Percentiles rank a stretch among this genome's conserved stretches.
Evolutionary conservation across 2,113 vertebrate genomes (phyloP).

Genomic region (Rhombomys opimus): DNA sequence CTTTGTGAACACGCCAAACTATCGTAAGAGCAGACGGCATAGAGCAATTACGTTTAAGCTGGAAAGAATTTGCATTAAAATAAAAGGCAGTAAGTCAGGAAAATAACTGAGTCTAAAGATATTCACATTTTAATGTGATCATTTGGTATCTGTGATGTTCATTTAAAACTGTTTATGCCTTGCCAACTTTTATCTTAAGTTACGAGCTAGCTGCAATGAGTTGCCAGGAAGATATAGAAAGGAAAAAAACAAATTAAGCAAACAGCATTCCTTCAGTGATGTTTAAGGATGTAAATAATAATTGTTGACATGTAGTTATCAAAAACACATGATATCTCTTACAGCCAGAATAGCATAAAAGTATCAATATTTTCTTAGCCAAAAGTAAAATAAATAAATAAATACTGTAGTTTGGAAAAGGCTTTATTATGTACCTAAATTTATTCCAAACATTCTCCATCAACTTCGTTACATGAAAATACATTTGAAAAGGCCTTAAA

Average conservation of each 20-base stretch:
- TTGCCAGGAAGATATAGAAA: constrained; percentile 52
- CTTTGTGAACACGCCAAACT: constrained; percentile 59
- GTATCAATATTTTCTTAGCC: constrained; percentile 48
- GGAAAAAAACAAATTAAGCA: constrained; percentile 42
- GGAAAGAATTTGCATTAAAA: constrained; percentile 65
- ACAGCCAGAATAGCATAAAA: not conserved
- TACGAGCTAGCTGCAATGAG: not conserved
- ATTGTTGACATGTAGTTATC: constrained; percentile 47
- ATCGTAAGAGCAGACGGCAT: constrained; percentile 59
- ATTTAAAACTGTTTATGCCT: constrained; percentile 32
- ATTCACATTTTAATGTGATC: constrained; percentile 53
- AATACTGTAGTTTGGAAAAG: not conserved
- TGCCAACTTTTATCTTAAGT: constrained; percentile 16
- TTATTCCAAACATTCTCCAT: not conserved
- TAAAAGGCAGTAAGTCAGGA: constrained; percentile 44
- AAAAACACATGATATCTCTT: not conserved
- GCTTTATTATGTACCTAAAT: constrained; percentile 7
- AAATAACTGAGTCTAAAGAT: constrained; percentile 42
- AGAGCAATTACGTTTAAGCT: constrained; percentile 27
- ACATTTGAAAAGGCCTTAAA: constrained; percentile 32
- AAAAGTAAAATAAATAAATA: constrained; percentile 24
- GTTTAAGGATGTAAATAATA: constrained; percentile 60
- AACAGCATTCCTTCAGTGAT: constrained; percentile 7
- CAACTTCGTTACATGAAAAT: constrained; percentile 13
- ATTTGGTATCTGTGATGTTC: constrained; percentile 53